Evolutionary conservation across 2,797 vertebrate species (phyloP), one percentile per base, ranked within the genome.

Genomic region (Linurgus olivaceus): DNA sequence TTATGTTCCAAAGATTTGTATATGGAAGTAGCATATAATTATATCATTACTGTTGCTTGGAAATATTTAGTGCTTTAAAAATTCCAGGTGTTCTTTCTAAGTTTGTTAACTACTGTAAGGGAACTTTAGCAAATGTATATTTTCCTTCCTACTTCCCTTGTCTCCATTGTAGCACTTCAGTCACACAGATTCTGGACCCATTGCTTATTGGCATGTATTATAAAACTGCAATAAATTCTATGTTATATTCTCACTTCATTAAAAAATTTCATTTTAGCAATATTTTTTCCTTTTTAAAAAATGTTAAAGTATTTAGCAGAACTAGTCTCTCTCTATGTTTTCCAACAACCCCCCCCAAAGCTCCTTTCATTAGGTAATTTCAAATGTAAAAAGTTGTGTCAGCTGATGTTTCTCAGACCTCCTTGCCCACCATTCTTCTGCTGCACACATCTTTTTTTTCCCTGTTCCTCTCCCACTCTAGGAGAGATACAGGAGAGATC

Each of bases 191-290:
- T 94, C 95, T 88, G 85, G 73, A 88, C 58, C 92, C 57, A 55
- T 35, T 96, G 81, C 94, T 90, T 94, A 84, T 92, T 96, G 93
- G 88, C 77, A 92, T 84, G 73, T 90, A 88, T 96, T 94, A 96
- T 86, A 93, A 91, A 95, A 96, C 80, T 92, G 92, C 68, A 93
- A 82, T 68, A 75, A 86, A 79, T 95, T 87, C 95, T 96, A 80
- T 95, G 50, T 92, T 96, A 78, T 48, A 67, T 84, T 94, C 72
- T 94, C 96, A 97, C 93, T 93, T 93, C 95, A 96, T 96, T 95
- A 88, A 92, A 93, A 45, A 40, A 65, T 93, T 96, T 65, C 14
- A 58, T 54, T 96, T 94, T 74, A 72, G 78, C 76, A 40, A 47
- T 83, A 62, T 38, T 68, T 74, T 94, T 93, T 94, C 90, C 2